Evolutionary conservation across 2,888 invertebrate species (phyloP).

Genomic region (Ellobium chinense): DNA sequence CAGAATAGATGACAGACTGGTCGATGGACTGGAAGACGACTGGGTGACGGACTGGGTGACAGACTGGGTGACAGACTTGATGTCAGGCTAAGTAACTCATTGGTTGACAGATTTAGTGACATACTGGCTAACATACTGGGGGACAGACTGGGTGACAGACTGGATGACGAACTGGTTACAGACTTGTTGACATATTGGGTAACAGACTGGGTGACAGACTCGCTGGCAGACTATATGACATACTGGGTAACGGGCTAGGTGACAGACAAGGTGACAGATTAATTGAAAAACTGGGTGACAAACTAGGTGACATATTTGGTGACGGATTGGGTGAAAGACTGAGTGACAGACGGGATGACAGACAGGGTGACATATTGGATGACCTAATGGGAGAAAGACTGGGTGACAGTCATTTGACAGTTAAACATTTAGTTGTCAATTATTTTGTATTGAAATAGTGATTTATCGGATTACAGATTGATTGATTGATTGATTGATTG

Average conservation of each 20-base stretch:
- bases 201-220: no score
- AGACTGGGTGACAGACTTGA: not conserved
- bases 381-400: no score
- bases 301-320: not conserved
- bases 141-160: not conserved
- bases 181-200: no score
- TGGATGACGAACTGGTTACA: not conserved
- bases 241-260: not conserved
- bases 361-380: not conserved
- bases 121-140: not conserved
- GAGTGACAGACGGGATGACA: conserved; percentile 4
- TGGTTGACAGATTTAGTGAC: not conserved
- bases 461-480: not conserved
- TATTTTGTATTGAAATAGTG: not conserved
- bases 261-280: not conserved
- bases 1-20: no score
- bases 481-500: not conserved
- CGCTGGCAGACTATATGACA: not conserved
- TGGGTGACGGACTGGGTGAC: not conserved
- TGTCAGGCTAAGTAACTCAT: not conserved
- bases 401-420: not conserved
- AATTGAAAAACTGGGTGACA: not conserved
- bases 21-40: no score
- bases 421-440: not conserved
- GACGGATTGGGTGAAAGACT: not conserved